These are phyloP conservation scores for Agelaius tricolor DNA, from an alignment of 2,113 vertebrate genomes.

Conservation along the genomic window DNA sequence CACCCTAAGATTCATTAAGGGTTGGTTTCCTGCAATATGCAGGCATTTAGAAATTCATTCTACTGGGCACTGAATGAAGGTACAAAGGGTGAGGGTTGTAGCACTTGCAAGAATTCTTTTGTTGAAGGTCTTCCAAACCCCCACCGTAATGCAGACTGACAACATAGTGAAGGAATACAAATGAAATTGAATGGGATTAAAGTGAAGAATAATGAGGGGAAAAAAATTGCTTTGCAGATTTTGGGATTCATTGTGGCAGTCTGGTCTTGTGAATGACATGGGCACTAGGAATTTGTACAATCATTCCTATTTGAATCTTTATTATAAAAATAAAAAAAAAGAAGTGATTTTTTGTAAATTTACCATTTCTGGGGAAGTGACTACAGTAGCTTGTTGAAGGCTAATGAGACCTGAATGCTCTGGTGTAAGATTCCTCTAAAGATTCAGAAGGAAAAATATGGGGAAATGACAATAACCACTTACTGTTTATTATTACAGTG, in stretches of 20 bases:
- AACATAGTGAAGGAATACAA: constrained; percentile 34
- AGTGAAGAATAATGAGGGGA: background rate
- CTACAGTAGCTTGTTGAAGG: background rate
- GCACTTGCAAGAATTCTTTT: constrained; percentile 23
- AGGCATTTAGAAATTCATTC: constrained; percentile 40
- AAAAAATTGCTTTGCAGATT: background rate
- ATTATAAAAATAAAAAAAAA: background rate
- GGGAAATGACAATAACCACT: background rate
- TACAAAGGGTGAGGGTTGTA: constrained; percentile 33
- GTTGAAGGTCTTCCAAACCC: constrained; percentile 29
- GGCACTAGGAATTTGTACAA: background rate
- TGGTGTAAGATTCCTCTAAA: background rate
- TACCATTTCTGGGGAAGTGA: background rate
- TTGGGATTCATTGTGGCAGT: background rate
- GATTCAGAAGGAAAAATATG: background rate
- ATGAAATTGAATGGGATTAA: constrained; percentile 3
- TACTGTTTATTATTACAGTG: background rate
- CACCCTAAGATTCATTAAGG: constrained; percentile 34
- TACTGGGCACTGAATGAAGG: background rate
- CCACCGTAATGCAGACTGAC: constrained; percentile 14
- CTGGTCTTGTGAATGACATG: background rate
- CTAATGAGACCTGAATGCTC: background rate
- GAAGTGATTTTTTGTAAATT: background rate
- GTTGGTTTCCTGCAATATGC: constrained; percentile 20
- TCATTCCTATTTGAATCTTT: background rate